These are phyloP conservation scores for Thermophis baileyi DNA, from an alignment of 2,113 vertebrate species.

Conservation along the genomic window DNA sequence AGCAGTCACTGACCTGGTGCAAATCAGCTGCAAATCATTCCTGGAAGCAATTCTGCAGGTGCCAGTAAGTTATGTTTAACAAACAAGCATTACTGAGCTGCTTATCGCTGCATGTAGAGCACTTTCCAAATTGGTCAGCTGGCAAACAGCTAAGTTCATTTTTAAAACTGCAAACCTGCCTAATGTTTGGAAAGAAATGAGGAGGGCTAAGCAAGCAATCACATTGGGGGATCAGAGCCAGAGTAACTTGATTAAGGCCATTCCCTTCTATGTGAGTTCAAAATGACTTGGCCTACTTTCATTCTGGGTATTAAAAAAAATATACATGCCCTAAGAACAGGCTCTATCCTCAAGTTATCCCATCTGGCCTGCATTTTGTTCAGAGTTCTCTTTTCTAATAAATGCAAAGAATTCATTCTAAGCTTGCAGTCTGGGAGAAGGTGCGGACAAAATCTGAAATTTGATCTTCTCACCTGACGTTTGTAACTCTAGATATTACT, in stretches of 20 bases:
- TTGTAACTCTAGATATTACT: neutral
- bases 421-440: neutral
- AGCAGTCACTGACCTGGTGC: neutral
- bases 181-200: neutral
- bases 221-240: neutral
- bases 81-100: neutral
- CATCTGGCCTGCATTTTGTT: neutral
- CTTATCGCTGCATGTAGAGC: rapidly evolving
- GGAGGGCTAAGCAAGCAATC: neutral
- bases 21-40: conserved; percentile 30
- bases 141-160: conserved; percentile 13
- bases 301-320: neutral
- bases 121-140: neutral
- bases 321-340: neutral
- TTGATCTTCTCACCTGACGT: neutral
- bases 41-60: conserved; percentile 9
- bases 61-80: neutral
- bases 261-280: neutral
- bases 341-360: neutral
- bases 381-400: neutral
- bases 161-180: neutral
- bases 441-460: neutral
- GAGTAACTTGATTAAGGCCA: rapidly evolving
- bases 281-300: neutral
- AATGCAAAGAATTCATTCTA: neutral